These are phyloP conservation scores for Ferdinandea cuprea DNA, from an alignment of 2,888 invertebrate genomes.

Conservation along the genomic window DNA sequence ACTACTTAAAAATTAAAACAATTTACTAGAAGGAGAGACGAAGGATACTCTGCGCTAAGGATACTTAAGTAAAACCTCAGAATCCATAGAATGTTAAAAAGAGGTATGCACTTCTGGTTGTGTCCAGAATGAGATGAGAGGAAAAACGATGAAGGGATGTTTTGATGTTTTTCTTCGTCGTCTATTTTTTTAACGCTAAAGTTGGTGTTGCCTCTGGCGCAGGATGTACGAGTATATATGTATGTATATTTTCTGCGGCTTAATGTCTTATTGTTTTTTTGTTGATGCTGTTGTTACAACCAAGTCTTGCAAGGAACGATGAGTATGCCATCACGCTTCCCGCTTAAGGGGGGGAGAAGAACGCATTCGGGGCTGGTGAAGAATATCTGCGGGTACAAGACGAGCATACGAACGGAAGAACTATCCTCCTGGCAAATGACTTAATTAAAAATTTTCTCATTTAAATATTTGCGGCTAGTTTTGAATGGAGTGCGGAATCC, in stretches of 20 bases:
- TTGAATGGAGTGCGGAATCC: not conserved
- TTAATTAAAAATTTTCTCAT: conserved; percentile 69
- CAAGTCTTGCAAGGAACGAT: conserved; percentile 1
- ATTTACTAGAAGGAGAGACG: conserved; percentile 50
- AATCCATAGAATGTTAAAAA: conserved; percentile 54
- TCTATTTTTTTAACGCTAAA: conserved; percentile 5
- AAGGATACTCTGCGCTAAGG: conserved; percentile 47
- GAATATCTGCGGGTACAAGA: conserved; percentile 1
- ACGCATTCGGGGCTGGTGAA: not conserved
- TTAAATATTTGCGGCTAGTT: conserved; percentile 61
- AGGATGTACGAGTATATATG: not conserved
- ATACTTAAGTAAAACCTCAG: conserved; percentile 58
- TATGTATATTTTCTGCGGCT: conserved; percentile 3
- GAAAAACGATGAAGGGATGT: conserved; percentile 1
- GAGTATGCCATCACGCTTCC: not conserved
- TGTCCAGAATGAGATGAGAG: conserved; percentile 40
- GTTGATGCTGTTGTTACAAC: conserved; percentile 16
- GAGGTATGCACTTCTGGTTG: conserved; percentile 50
- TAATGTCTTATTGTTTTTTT: conserved; percentile 29
- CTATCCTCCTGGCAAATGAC: conserved; percentile 35
- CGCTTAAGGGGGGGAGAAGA: conserved; percentile 29
- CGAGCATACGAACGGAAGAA: not conserved
- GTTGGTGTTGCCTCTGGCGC: conserved; percentile 13
- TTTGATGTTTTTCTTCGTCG: not conserved
- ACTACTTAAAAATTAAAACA: conserved; percentile 70